A percentile compares a stretch with the other conserved stretches of the same genome.
Evolutionary conservation across 2,113 vertebrate genomes (phyloP).

Genomic region (Elaphurus davidianus): DNA sequence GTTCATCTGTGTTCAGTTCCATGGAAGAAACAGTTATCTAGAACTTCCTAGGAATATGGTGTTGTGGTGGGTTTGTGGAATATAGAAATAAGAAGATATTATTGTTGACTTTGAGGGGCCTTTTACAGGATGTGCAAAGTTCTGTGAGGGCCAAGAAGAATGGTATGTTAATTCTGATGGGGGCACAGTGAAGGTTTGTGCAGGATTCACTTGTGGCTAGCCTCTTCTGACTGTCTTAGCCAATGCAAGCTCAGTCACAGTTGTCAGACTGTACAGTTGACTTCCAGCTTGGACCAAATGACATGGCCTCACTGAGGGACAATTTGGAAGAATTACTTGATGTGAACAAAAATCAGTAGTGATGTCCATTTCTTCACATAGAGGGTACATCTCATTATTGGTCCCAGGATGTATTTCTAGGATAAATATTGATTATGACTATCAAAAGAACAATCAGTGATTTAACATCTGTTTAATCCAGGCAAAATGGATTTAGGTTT

Average conservation of each 20-base stretch:
- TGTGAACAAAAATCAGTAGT: neutral
- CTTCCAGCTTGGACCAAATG: neutral
- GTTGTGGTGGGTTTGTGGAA: neutral
- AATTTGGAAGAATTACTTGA: neutral
- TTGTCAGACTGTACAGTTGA: neutral
- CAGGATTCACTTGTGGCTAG: neutral
- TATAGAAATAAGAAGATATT: neutral
- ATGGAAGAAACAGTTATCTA: neutral
- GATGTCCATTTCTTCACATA: neutral
- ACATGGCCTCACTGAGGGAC: neutral
- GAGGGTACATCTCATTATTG: neutral
- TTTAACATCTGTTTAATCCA: neutral
- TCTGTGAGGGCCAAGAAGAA: neutral
- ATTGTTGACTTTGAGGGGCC: neutral
- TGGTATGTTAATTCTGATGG: neutral
- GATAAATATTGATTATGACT: constrained; percentile 14
- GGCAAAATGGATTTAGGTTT: neutral
- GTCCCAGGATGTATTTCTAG: neutral
- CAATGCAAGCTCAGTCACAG: neutral
- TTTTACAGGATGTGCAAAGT: neutral
- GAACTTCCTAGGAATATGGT: neutral
- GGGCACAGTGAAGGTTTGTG: neutral
- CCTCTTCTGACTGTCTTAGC: neutral
- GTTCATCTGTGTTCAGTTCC: neutral
- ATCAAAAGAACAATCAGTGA: neutral